Conservation (phyloP, 2,797 vertebrate genomes). For the Dallia pectoralis region DNA sequence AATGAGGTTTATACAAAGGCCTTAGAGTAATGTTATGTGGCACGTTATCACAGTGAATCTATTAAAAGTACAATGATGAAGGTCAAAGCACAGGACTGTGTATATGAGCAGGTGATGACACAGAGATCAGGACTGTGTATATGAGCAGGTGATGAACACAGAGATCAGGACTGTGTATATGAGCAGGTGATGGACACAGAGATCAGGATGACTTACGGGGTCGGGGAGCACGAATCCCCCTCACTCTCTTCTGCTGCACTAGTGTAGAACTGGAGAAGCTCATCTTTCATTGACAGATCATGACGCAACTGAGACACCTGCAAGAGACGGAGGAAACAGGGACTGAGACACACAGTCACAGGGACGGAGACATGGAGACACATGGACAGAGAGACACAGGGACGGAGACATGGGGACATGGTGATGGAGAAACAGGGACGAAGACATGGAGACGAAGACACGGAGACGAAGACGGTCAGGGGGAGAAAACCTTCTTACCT, state of each 20-base stretch:
- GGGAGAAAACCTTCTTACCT: slow-evolving; percentile 71
- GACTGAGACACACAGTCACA: neutral
- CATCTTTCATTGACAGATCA: slow-evolving; percentile 97
- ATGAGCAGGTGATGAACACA: neutral
- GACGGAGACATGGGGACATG: too few species aligned
- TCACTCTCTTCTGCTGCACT: slow-evolving; percentile 93
- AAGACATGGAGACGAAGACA: too few species aligned
- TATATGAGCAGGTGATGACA: too few species aligned
- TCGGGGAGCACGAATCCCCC: slow-evolving; percentile 85
- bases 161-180: neutral
- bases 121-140: too few species aligned
- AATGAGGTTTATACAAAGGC: too few species aligned
- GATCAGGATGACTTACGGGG: slow-evolving; percentile 81
- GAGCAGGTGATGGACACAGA: neutral
- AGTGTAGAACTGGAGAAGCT: slow-evolving; percentile 95
- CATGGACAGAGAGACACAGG: neutral
- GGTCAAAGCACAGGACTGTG: too few species aligned
- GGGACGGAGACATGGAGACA: neutral
- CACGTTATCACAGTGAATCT: too few species aligned
- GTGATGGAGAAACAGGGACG: too few species aligned
- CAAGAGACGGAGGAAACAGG: neutral
- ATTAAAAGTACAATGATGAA: too few species aligned
- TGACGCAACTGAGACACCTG: slow-evolving; percentile 96
- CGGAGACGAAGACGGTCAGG: neutral
- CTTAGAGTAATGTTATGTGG: too few species aligned